Conservation (phyloP, 2,113 vertebrate species). For the Ailurus styani region DNA sequence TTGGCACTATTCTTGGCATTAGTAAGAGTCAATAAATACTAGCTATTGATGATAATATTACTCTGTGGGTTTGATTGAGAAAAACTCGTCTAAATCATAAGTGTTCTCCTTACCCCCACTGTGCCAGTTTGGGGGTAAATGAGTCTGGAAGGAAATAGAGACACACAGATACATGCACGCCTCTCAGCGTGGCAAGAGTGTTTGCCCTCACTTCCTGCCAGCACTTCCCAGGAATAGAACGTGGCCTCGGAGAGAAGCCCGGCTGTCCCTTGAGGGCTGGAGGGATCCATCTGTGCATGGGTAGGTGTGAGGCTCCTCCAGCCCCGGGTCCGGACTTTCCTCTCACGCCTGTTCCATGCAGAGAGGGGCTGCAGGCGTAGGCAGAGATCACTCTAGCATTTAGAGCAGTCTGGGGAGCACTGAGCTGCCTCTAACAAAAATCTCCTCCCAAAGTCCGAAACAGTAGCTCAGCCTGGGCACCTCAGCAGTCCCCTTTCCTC, state of each 20-base stretch:
- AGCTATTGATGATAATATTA: background rate
- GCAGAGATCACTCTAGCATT: background rate
- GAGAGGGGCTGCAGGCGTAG: too few relatives aligned
- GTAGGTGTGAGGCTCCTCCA: background rate
- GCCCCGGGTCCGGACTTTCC: background rate
- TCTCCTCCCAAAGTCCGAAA: background rate
- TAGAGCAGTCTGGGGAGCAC: background rate
- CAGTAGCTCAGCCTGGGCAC: fast-evolving
- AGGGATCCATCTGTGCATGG: too few relatives aligned
- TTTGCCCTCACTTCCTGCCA: background rate
- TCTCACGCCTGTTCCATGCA: background rate
- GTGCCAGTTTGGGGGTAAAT: background rate
- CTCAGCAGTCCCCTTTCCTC: fast-evolving
- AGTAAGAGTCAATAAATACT: background rate
- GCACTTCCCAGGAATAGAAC: background rate
- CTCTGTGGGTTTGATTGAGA: background rate
- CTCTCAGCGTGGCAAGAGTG: fast-evolving
- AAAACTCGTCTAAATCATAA: background rate
- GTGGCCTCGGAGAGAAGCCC: background rate
- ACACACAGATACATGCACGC: background rate
- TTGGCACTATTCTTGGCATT: background rate
- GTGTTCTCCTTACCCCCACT: background rate
- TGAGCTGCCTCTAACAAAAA: background rate
- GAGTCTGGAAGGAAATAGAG: background rate
- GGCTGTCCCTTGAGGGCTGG: background rate